Conservation (phyloP, 2,888 invertebrate genomes). For the Tinea trinotella region DNA sequence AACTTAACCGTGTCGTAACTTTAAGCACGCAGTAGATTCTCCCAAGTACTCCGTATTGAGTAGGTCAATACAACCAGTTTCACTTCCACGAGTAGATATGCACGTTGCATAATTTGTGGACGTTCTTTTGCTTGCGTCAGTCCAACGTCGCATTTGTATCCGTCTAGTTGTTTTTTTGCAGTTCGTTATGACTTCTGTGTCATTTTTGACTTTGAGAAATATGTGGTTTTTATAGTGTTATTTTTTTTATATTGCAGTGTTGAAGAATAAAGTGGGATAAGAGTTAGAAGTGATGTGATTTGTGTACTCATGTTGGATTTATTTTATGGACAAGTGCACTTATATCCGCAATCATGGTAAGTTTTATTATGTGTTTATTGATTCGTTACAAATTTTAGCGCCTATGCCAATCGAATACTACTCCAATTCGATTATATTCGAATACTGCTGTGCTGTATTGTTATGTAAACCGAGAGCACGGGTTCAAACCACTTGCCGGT, state of each 20-base stretch:
- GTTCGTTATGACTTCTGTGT: background rate
- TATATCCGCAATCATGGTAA: conserved; percentile 50
- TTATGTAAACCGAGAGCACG: too few relatives aligned
- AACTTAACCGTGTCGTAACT: background rate
- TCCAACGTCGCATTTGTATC: background rate
- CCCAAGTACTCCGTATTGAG: background rate
- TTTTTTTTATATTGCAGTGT: background rate
- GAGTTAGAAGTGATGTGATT: conserved; percentile 7
- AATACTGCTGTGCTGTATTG: too few relatives aligned
- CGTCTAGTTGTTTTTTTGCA: conserved; percentile 4
- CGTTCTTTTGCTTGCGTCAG: conserved; percentile 11
- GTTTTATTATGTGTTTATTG: conserved; percentile 24
- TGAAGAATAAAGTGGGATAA: background rate
- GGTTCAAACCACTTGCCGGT: too few relatives aligned
- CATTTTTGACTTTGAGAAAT: conserved; percentile 3
- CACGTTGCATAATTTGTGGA: conserved; percentile 10
- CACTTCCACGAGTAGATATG: conserved; percentile 1
- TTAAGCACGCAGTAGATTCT: background rate
- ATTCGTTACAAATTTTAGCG: background rate
- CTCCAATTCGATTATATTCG: too few relatives aligned
- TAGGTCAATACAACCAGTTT: conserved; percentile 6
- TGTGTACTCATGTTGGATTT: conserved; percentile 41
- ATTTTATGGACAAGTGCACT: conserved; percentile 55
- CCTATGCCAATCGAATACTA: too few relatives aligned
- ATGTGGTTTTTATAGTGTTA: background rate